Evolutionary conservation across 2,888 invertebrate species (phyloP).

Genomic region (Orthosia gracilis): DNA sequence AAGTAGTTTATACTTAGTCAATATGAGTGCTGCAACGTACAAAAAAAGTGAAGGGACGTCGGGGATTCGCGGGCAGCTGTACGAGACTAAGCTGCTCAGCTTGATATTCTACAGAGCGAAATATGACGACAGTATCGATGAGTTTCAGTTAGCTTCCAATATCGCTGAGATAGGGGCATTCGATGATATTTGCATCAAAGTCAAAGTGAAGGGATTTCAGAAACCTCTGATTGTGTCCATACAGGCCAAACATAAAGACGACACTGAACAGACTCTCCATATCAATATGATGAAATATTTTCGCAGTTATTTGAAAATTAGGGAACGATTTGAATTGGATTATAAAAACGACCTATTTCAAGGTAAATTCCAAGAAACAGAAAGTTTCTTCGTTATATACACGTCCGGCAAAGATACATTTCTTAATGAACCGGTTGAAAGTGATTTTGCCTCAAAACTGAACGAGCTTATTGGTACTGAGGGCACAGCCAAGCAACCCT

Average conservation of each 20-base stretch:
- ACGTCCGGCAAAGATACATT: constrained; percentile 42
- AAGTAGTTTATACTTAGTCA: background rate
- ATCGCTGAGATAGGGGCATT: constrained; percentile 52
- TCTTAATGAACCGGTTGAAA: background rate
- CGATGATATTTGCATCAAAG: constrained; percentile 60
- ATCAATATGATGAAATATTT: constrained; percentile 38
- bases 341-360: constrained; percentile 21
- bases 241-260: constrained; percentile 55
- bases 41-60: background rate
- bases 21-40: background rate
- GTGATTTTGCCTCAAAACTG: constrained; percentile 1
- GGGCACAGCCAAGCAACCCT: constrained; percentile 2
- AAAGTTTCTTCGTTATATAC: constrained; percentile 36
- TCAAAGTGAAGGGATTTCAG: constrained; percentile 18
- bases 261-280: constrained; percentile 29
- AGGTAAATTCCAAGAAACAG: constrained; percentile 14
- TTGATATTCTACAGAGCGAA: constrained; percentile 50
- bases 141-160: constrained; percentile 60
- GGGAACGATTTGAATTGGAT: constrained; percentile 14
- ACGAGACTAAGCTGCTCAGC: constrained; percentile 59
- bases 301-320: constrained; percentile 47
- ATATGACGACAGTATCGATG: constrained; percentile 35
- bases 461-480: constrained; percentile 47
- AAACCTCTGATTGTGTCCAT: constrained; percentile 38
- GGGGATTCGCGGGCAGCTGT: constrained; percentile 52